A percentile compares a stretch with the other conserved stretches of the same genome.
These are phyloP conservation scores for Clostera curtula DNA, from an alignment of 2,888 invertebrate species.

Conservation along the genomic window DNA sequence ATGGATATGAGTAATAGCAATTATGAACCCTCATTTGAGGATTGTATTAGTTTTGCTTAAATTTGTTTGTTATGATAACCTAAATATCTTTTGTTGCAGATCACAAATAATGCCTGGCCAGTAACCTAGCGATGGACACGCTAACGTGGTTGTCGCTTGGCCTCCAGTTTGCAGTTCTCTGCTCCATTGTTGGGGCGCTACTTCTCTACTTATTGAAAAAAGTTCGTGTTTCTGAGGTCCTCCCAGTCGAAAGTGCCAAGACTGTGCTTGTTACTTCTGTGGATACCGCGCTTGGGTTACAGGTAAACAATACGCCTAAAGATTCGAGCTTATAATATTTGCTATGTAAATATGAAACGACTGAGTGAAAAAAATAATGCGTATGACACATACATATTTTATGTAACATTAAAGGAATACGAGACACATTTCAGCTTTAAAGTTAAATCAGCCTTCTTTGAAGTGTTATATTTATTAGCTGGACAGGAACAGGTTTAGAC, in stretches of 20 bases:
- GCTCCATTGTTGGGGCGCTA: constrained; percentile 88
- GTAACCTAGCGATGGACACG: constrained; percentile 79
- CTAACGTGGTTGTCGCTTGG: constrained; percentile 87
- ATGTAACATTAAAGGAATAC: no score
- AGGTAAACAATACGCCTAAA: constrained; percentile 55
- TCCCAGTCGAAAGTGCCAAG: constrained; percentile 78
- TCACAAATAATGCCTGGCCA: constrained; percentile 41
- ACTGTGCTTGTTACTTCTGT: constrained; percentile 86
- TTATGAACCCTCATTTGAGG: no score
- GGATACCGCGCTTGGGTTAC: constrained; percentile 86
- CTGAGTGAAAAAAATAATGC: no score
- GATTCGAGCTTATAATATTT: not conserved
- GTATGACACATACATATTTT: no score
- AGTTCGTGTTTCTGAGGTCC: constrained; percentile 76
- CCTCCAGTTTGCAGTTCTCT: constrained; percentile 86
- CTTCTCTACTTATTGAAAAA: constrained; percentile 85
- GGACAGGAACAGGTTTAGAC: no score
- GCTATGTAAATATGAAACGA: no score
- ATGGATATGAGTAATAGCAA: no score
- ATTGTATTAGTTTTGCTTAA: not conserved
- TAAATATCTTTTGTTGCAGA: constrained; percentile 38
- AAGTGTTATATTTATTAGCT: no score
- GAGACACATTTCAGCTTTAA: no score
- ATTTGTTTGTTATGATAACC: not conserved
- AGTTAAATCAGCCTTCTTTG: no score